phyloP scores from a whole-genome alignment of 2,113 vertebrate species.

The Otus sunia region DNA sequence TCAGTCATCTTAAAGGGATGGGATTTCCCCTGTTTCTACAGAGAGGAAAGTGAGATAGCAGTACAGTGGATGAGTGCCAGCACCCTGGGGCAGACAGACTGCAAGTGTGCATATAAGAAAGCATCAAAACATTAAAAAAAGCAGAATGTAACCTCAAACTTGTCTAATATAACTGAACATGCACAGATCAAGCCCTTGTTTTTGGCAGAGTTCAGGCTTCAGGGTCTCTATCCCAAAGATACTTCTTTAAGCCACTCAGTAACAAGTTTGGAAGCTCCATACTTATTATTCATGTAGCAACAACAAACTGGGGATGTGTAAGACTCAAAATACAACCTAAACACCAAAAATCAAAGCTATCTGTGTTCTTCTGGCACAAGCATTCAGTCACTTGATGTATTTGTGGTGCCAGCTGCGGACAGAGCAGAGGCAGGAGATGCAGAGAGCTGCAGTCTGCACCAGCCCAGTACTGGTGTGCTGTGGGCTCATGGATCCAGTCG shows the following conservation, averaged over 20 bases:
- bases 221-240: background rate
- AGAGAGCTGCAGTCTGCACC: background rate
- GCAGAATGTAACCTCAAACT: background rate
- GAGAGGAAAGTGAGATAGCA: background rate
- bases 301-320: background rate
- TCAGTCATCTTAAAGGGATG: background rate
- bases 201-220: background rate
- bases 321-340: background rate
- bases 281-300: background rate
- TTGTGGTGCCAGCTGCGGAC: background rate
- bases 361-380: background rate
- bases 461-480: background rate
- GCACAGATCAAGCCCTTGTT: background rate
- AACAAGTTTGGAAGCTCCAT: background rate
- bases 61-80: background rate
- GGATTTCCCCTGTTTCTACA: background rate
- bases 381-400: background rate
- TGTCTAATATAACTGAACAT: background rate
- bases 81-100: background rate
- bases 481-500: background rate
- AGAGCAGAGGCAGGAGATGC: background rate
- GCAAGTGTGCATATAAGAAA: background rate
- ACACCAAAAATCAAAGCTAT: background rate
- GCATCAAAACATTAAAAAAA: background rate
- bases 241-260: background rate